Base-by-base conservation (phyloP, 2,888 invertebrate species). In the Xanthorhoe spadicearia region DNA sequence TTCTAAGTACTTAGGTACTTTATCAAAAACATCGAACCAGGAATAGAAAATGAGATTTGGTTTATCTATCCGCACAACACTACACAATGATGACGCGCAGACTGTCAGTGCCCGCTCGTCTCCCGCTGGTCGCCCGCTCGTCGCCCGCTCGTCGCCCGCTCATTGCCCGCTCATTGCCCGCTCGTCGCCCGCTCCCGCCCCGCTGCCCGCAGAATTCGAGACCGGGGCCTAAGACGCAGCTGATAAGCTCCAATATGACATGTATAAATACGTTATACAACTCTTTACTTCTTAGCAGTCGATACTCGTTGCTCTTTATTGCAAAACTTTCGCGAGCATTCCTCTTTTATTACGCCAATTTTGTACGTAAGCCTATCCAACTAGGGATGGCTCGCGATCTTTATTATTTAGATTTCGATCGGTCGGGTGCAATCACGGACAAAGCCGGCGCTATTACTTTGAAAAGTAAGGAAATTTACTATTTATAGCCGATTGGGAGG, bases 281-380 rank as follows among this genome's bases (percentile, higher is more conserved):
- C 92, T 91, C 91, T 90, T 92, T 92, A 87, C 91, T 91, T 86
- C 92, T 92, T 90, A 90, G 88, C 91, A 93, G 91, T 92, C 92
- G 92, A 92, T 93, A 91, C 90, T 89, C 87, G 89, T 89, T 86
- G 88, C 70, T 85, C 86, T 92, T 92, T 93, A 93, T 93, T 93
- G 90, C 92, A 81, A 93, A 93, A 93, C 89, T 93, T 93, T 92
- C 84, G 85, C 88, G 84, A 86, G 90, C 92, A 92, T 92, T 92
- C 87, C 92, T 89, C 92, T 91, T 92, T 92, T 93, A 93, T 92
- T 92, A 92, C 93, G 86, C 89, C 92, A 92, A 92, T 92, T 93
- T 92, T 90, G 91, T 90, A 86, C 88, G 87, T 90, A 90, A 91
- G 92, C 91, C 92, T 88, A 90, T 89, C 85, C 87, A 80, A 82